Percentiles rank a stretch among this genome's conserved stretches.
Evolutionary conservation across 2,888 invertebrate species (phyloP).

Genomic region (Drymonia ruficornis): DNA sequence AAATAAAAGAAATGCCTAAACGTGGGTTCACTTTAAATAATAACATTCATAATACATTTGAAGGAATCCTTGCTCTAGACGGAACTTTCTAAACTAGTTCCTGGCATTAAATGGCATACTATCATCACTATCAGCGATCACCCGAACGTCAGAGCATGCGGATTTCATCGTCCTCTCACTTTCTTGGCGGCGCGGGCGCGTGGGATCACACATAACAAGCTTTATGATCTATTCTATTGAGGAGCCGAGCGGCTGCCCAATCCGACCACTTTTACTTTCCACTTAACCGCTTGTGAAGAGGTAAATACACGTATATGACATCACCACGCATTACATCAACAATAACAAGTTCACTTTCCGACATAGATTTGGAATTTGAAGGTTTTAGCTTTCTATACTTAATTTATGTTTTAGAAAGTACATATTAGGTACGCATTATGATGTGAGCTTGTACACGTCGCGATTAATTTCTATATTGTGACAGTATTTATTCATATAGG

Average conservation of each 20-base stretch:
- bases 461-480: too few relatives aligned
- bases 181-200: slow-evolving; percentile 48
- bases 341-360: slow-evolving; percentile 21
- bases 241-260: slow-evolving; percentile 60
- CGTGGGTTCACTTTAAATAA: too few relatives aligned
- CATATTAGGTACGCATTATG: too few relatives aligned
- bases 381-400: slow-evolving; percentile 4
- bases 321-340: slow-evolving; percentile 38
- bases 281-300: slow-evolving; percentile 46
- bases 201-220: slow-evolving; percentile 56
- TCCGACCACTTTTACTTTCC: slow-evolving; percentile 79
- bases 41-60: not conserved
- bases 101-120: slow-evolving; percentile 27
- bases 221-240: slow-evolving; percentile 66
- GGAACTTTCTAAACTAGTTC: slow-evolving; percentile 43
- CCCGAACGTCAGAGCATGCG: slow-evolving; percentile 26
- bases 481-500: too few relatives aligned
- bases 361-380: slow-evolving; percentile 16
- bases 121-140: slow-evolving; percentile 23
- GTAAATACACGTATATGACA: slow-evolving; percentile 52
- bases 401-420: not conserved
- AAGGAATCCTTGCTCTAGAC: slow-evolving; percentile 15
- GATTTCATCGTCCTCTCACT: slow-evolving; percentile 64
- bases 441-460: too few relatives aligned
- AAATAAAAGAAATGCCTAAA: too few relatives aligned